Evolutionary conservation across 2,888 invertebrate genomes (phyloP), one percentile per base, ranked within the genome.

Genomic region (Vanessa cardui): DNA sequence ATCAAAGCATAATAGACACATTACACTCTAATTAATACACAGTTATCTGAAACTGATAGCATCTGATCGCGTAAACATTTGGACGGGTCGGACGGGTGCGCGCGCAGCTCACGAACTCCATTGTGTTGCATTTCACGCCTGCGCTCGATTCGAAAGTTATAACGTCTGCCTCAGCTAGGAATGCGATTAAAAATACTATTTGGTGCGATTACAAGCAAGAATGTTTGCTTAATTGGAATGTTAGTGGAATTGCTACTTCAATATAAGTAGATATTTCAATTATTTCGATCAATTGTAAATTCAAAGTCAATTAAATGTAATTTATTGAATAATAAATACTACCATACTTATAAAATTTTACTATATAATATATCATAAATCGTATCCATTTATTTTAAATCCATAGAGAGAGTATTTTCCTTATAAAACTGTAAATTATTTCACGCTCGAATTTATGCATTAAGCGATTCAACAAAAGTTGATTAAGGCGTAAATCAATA

Each of bases 41-140:
- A 70, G 69, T 64, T 72, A 72, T 72, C 70, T 68, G 3, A 12
- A 46, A 26, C 45, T 56, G 72, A 72, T 73, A 67, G 63, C 46
- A 73, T 73, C 73, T 59, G 66, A 81, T 80, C 85, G 85, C 85
- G 85, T 89, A 88, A 89, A 89, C 88, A 89, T 89, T 89, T 85
- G 82, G 87, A 89, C 85, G 82, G 80, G 72, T 77, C 31, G 31
- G 76, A 79, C 77, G 62, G 61, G 69, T 63, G 73, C 71, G 67
- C 66, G 80, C 69, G 58, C 64, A 45, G 74, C 76, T 80, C 85
- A 86, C 87, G 88, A 88, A 52, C 76, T 78, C 79, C 77, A 83
- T 87, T 88, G 87, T 86, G 84, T 82, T 78, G 81, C 81, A 82
- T 85, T 88, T 89, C 87, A 89, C 86, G 87, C 83, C 76, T 74